Base-by-base conservation (phyloP, 2,888 invertebrate species). In the Aplocera efformata region DNA sequence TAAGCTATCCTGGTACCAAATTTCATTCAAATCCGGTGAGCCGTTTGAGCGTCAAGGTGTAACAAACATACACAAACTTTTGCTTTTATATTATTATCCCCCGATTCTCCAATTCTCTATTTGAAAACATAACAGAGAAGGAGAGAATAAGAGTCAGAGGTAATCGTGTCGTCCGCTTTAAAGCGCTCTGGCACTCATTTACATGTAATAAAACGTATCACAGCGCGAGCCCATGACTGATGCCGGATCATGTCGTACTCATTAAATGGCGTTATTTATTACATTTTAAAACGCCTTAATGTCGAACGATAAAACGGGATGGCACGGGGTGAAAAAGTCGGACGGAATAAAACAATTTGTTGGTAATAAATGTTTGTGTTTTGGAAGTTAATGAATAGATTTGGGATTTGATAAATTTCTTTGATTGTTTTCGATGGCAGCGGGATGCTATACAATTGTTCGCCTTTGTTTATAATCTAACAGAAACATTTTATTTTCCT, bases 231-330 rank as follows among this genome's bases (percentile, higher is more conserved):
- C 65, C 63, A 64, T 83, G 85, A 85, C 82, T 82, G 78, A 85
- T 82, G 66, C 67, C 63, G 56, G 69, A 61, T 69, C 77, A 72
- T 61, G 73, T 70, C 66, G 55, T 58, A 60, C 69, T 79, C 80
- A 77, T 84, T 83, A 85, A 82, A 72, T 50, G 60, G 56, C 52
- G 65, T 84, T 83, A 88, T 88, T 86, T 88, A 88, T 85, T 67
- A 72, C 79, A 77, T 77, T 84, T 85, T 82, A 84, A 85, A 85
- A 79, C 72, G 77, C 72, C 84, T 85, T 86, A 82, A 85, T 85
- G 83, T 73, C 65, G 50, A 39, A 36, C 30, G 41, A 46, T 45
- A 41, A 45, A 41, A 29, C 36, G 27, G 22, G 8, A 23, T 10
- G 4, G 21, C 28, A 32, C 1, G 3, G n/a, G 8, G 6, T 23